These are phyloP conservation scores for Rhombomys opimus DNA, from an alignment of 2,113 vertebrate species.

Conservation along the genomic window DNA sequence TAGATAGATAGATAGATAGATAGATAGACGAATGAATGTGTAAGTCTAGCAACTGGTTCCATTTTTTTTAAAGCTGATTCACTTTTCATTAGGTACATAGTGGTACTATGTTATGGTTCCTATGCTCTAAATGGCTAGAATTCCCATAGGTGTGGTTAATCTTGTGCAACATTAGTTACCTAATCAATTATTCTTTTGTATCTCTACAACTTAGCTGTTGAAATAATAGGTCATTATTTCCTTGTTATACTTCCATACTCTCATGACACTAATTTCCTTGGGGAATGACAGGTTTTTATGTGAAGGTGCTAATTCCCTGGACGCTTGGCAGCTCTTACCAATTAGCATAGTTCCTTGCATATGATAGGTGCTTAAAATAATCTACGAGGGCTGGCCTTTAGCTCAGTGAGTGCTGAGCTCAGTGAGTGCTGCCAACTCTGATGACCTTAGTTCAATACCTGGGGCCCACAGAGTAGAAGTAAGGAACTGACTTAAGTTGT, in stretches of 20 bases:
- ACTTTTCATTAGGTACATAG: conserved; percentile 12
- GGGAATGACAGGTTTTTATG: conserved; percentile 8
- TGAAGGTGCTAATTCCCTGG: conserved; percentile 39
- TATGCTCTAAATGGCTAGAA: conserved; percentile 14
- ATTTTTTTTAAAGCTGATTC: conserved; percentile 6
- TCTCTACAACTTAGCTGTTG: conserved; percentile 41
- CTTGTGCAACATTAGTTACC: conserved; percentile 2
- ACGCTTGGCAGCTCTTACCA: neutral
- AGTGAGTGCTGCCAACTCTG: neutral
- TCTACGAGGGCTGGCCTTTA: neutral
- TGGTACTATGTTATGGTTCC: neutral
- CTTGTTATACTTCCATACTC: neutral
- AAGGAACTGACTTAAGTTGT: neutral
- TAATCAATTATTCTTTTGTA: conserved; percentile 48
- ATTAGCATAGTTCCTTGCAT: neutral
- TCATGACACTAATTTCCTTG: conserved; percentile 44
- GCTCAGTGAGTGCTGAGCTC: neutral
- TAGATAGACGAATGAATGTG: neutral
- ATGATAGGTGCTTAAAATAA: conserved; percentile 8
- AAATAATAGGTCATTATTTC: conserved; percentile 39
- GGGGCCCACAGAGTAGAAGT: too few relatives aligned
- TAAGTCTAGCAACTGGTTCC: neutral
- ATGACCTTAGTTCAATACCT: neutral
- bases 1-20: neutral
- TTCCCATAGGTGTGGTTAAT: conserved; percentile 38